Evolutionary conservation across 35 echinoderm and acorn worm genomes (phyloP), one percentile per base, ranked within the genome.

Genomic region (Ophioderma brevispina): DNA sequence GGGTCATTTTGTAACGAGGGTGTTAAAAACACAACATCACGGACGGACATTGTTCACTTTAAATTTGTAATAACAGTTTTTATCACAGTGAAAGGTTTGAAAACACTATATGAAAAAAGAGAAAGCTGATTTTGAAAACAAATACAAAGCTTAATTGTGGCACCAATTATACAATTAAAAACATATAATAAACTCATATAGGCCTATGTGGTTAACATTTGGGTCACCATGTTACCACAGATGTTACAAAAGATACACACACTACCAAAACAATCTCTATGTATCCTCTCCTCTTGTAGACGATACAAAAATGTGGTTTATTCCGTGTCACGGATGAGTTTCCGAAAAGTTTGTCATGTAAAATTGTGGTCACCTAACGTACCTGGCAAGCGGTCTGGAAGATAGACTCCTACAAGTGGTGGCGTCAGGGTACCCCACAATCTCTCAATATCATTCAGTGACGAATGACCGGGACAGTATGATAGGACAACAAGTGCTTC

Each of bases 381-480:
- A 4, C 91, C 91, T n/a, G 78, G 33, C 0, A 78, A 31, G 37
- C 15, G 82, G 15, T 78, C 55, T 28, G 79, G 38, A 21, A 92
- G 80, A 23, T 82, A 82, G 37, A 94, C 76, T 0, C 32, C 36
- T n/a, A 75, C 76, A 0, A 87, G 55, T 0, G 75, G 59, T 17
- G 34, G 30, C 13, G 88, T 94, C 33, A 77, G 87, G 0, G 89
- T 88, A 0, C 76, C 76, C 89, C 84, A 91, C 15, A 90, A 25
- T 0, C 77, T 59, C 38, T 94, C 83, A 13, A 91, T 75, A 0
- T 81, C 81, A 34, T 94, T 90, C 1, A 85, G 46, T 11, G 88
- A 82, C 8, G 88, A 94, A 17, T 94, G 38, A 25, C 87, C 88
- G 1, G 88, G 84, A 21, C 36, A 34, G 78, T 94, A 81, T 1